Base-by-base conservation (phyloP, 2,888 invertebrate species). In the Anoplius nigerrimus region DNA sequence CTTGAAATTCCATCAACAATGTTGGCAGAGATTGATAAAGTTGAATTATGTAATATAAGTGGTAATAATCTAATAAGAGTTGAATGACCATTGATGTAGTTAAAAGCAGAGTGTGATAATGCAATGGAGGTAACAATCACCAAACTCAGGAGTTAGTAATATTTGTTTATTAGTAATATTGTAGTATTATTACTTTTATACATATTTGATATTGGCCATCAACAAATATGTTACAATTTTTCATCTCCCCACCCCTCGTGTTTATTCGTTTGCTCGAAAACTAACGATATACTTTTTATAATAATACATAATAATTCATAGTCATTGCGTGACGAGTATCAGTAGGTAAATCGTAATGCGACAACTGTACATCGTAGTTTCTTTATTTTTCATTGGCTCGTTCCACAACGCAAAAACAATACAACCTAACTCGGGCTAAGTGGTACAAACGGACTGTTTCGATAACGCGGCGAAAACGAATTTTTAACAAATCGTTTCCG, bases 161-260 rank as follows among this genome's bases (percentile, higher is more conserved):
- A 78, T 82, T 78, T 76, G 77, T 83, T 83, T 84, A 84, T 84
- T 84, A 84, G 77, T 84, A 84, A 83, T 84, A 82, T 81, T 78
- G 82, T 77, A 81, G 84, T 83, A 84, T 84, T 81, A 82, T 83
- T 83, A 82, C 75, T 81, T 84, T 84, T 83, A 84, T 84, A 84
- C 84, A 84, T 84, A 84, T 84, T 84, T 84, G 84, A 84, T 84
- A 84, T 84, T 84, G 84, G 84, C 84, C 83, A 84, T 84, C 84
- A 84, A 84, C 84, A 84, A 84, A 84, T 84, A 84, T 84, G 83
- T 84, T 84, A 84, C 84, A 84, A 80, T 79, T 76, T 69, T 72
- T 75, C 60, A 69, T 78, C 71, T 78, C 65, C 67, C 55, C 71
- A 58, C 45, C 57, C 43, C 52, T 65, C 64, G 62, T 72, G 66